Base-by-base conservation (phyloP, 2,888 invertebrate species). In the Dicyrtomina minuta region DNA sequence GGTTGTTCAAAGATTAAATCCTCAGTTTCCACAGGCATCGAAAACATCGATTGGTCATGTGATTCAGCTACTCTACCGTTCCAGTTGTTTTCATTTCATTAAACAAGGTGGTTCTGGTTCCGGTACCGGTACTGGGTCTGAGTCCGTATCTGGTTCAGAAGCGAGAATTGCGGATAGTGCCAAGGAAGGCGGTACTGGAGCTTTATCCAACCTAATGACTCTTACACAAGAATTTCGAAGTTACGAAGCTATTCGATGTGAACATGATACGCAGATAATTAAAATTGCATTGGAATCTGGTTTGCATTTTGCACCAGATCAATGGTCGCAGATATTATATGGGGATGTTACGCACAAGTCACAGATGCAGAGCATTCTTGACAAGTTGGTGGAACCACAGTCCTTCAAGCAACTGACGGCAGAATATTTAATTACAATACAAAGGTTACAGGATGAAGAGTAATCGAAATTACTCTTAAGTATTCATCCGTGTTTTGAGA, bases 41-140 rank as follows among this genome's bases (percentile, higher is more conserved):
- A 99, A 99, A 85, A 99, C 98, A 39, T 96, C 96, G 81, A 97
- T 99, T 81, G 98, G 98, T 13, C 98, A 99, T 83, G 98, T 99
- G 55, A 97, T 99, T 67, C 99, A 99, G 83, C 87, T 99, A 64
- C 86, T 99, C 27, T 99, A 99, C 82, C 87, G 98, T 79, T 98
- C 98, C 60, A 96, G 96, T 73, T 98, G 98, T 84, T 99, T 99
- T 84, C 96, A 96, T 87, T 96, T 97, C 43, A 93, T 94, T 1
- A 98, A 98, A 83, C 87, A 97, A 55, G 96, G 97, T 8, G 33
- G 4, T 33, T 5, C 33, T 33, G 33, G 33, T 8, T 5, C 33
- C 4, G 8, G 33, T 8, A 33, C 33, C 33, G 33, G 33, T 33
- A 8, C 33, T 8, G 33, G 33, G 33, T 5, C 3, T 8, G 33